Evolutionary conservation across 2,888 invertebrate genomes (phyloP).

Genomic region (Trachelus troglodyta): DNA sequence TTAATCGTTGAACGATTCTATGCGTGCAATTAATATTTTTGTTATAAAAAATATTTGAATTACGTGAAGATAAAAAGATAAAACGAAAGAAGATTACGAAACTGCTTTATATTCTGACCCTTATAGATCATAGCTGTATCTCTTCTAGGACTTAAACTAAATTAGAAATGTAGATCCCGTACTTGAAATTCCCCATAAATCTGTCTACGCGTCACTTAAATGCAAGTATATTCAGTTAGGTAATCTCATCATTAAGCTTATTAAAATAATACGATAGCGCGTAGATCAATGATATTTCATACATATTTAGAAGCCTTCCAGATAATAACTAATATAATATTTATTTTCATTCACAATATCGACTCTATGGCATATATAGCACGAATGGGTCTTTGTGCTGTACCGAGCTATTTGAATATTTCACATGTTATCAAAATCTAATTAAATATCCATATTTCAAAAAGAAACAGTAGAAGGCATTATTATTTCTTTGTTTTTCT

Average conservation of each 20-base stretch:
- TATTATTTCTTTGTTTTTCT: neutral
- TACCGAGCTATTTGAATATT: neutral
- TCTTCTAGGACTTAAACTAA: neutral
- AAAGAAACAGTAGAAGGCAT: neutral
- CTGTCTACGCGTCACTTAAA: neutral
- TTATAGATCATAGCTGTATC: neutral
- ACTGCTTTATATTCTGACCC: neutral
- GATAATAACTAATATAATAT: neutral
- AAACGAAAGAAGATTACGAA: neutral
- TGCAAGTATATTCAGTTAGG: neutral
- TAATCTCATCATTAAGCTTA: neutral
- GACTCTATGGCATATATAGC: neutral
- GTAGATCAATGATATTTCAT: neutral
- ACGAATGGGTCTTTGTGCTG: neutral
- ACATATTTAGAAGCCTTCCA: neutral
- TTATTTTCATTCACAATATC: neutral
- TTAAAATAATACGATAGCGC: neutral
- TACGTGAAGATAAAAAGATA: neutral
- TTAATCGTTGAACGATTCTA: neutral
- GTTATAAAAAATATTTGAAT: neutral
- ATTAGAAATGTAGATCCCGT: slow-evolving; percentile 11
- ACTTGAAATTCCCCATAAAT: slow-evolving; percentile 4
- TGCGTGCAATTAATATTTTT: neutral
- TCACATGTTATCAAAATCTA: neutral
- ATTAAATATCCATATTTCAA: neutral